Percentiles rank a stretch among this genome's conserved stretches.
Conservation (phyloP, 2,113 vertebrate genomes). For the Scopus umbretta region DNA sequence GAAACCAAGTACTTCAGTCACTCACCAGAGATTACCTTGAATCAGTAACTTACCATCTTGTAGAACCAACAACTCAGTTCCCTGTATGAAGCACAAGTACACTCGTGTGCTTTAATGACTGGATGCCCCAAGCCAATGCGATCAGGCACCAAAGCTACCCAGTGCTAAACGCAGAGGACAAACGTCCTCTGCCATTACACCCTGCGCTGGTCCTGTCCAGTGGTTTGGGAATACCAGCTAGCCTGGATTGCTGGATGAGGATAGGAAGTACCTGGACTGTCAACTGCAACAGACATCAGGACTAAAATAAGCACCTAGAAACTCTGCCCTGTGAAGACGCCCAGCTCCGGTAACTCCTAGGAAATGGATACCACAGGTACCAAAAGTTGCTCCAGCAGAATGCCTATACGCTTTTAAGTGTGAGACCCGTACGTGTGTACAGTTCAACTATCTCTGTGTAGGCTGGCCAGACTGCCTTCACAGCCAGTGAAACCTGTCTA, state of each 20-base stretch:
- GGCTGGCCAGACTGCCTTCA: too few relatives aligned
- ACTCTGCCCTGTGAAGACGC: background rate
- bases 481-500: background rate
- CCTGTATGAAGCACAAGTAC: background rate
- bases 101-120: background rate
- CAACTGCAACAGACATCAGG: background rate
- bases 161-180: background rate
- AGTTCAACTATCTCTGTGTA: background rate
- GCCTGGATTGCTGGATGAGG: background rate
- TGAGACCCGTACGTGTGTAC: background rate
- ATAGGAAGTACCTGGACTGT: background rate
- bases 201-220: background rate
- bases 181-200: background rate
- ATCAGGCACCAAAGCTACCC: background rate
- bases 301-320: background rate
- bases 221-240: background rate
- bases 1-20: background rate
- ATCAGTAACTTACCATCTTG: background rate
- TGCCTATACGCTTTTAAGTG: too few relatives aligned
- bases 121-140: background rate
- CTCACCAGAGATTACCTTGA: background rate
- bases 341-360: background rate
- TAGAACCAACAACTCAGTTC: background rate
- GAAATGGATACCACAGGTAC: background rate
- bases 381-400: background rate